Conservation (phyloP, 1,140 invertebrate species). For the Tribolium madens region DNA sequence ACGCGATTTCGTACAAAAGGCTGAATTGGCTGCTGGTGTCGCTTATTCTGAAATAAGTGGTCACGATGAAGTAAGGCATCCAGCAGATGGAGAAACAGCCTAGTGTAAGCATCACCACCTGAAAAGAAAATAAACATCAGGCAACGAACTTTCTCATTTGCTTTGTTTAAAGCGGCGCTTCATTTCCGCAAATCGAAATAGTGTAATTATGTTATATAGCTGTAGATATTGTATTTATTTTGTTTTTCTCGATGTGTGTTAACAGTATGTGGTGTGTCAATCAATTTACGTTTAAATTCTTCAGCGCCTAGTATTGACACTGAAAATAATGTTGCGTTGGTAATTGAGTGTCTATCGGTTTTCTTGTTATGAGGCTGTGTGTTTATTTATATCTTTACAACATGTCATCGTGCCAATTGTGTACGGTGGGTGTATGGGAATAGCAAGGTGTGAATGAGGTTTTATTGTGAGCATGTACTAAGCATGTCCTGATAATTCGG, state of each 20-base stretch:
- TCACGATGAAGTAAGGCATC: constrained; percentile 79
- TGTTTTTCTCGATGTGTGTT: not conserved
- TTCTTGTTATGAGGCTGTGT: not conserved
- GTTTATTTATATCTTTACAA: constrained; percentile 17
- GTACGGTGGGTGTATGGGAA: not conserved
- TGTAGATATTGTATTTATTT: not conserved
- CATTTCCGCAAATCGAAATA: not conserved
- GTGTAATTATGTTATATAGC: not conserved
- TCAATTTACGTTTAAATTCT: not conserved
- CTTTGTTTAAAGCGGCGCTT: not conserved
- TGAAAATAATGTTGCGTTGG: not conserved
- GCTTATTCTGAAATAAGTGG: constrained; percentile 72
- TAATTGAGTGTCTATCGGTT: constrained; percentile 16
- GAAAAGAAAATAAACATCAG: constrained; percentile 60
- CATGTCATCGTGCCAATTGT: constrained; percentile 21
- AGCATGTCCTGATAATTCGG: not conserved
- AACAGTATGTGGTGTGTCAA: not conserved
- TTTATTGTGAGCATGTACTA: not conserved
- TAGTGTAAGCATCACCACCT: constrained; percentile 79
- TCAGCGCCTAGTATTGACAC: not conserved
- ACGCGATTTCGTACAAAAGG: constrained; percentile 75
- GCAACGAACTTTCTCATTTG: no score
- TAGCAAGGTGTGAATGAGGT: constrained; percentile 12
- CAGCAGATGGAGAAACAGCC: constrained; percentile 82
- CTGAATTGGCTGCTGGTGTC: constrained; percentile 66